Base-by-base conservation (phyloP, 2,888 invertebrate species). In the Cryptus armator region DNA sequence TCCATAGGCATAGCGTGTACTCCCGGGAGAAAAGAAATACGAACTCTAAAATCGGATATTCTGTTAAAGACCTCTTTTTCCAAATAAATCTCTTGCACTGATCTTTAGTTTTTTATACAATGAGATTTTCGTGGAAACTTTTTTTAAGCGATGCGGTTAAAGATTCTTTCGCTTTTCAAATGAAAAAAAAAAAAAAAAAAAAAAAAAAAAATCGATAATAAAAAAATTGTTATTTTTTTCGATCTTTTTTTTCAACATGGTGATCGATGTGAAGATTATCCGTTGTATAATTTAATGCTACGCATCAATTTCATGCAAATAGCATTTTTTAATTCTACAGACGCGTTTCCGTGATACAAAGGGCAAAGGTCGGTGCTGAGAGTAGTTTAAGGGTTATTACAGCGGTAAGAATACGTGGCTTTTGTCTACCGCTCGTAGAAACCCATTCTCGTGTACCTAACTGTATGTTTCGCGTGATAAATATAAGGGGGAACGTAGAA, bases 361-460 rank as follows among this genome's bases (percentile, higher is more conserved):
- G 14, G n/a, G 6, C 37, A 37, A 24, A 24, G 43, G 37, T 12
- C 32, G 43, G 16, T 16, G 3, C 53, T 2, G 53, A 19, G 16
- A 19, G 46, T 24, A 10, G 68, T 67, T 44, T 24, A 16, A 67
- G 24, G 46, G 46, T 14, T 48, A 29, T 68, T 48, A n/a, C 32
- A 32, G 16, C 37, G 16, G 53, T 53, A 37, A n/a, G 16, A 4
- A 71, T 37, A 19, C 37, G 43, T 16, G 51, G 29, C 12, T 51
- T 51, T 51, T 70, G n/a, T n/a, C 51, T 51, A 7, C 10, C 48
- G 14, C 32, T 10, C 16, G 51, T 51, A 10, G 6, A 70, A 32
- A 70, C 51, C 46, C 53, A 70, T 71, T 71, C 19, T 19, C 53
- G 37, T 37, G 16, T 37, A 16, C 19, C 51, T 70, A 16, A 4